Evolutionary conservation across 2,797 vertebrate species (phyloP), one percentile per base, ranked within the genome.

Genomic region (Hozukius guyotensis): DNA sequence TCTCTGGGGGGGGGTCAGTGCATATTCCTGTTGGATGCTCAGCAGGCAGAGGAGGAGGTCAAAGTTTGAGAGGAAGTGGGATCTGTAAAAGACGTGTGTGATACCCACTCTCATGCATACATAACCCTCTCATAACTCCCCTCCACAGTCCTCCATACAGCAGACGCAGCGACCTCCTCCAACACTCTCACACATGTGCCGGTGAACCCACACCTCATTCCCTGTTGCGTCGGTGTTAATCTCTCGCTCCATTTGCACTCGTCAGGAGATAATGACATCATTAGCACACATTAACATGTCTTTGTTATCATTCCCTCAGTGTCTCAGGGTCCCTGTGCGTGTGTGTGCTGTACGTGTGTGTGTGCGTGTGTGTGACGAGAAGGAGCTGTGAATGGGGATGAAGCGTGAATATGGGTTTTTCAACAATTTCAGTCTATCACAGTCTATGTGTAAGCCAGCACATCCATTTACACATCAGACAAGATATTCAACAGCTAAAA

Each of bases 281-380:
- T 95, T 95, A 94, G 90, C 91, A 86, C 75, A 91, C 92, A 94
- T 94, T 94, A 94, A 80, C 92, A 88, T 85, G 87, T 89, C 91
- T 92, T 73, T 92, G 80, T 92, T 91, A 94, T 90, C 90, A 64
- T 92, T 84, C 82, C 63, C 86, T 86, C 59, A 16, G 71, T 81
- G 86, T 87, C 88, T 78, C 83, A 27, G 27, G 70, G 85, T 83
- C 75, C 67, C 70, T 6, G 38, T 88, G 71, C 24, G 32, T 79
- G 68, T 70, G 72, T 72, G 70, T 29, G 14, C 20, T 52, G 11
- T 4, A 38, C 2, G 27, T 16, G 22, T 63, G 46, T 31, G 29
- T 20, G 66, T 63, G 64, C 73, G 60, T 38, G 36, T 14, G 27
- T 57, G 46, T 42, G 46, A 25, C 65, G 36, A 62, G 66, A 80